Evolutionary conservation across 2,113 vertebrate species (phyloP).

Genomic region (Dendropsophus ebraccatus): DNA sequence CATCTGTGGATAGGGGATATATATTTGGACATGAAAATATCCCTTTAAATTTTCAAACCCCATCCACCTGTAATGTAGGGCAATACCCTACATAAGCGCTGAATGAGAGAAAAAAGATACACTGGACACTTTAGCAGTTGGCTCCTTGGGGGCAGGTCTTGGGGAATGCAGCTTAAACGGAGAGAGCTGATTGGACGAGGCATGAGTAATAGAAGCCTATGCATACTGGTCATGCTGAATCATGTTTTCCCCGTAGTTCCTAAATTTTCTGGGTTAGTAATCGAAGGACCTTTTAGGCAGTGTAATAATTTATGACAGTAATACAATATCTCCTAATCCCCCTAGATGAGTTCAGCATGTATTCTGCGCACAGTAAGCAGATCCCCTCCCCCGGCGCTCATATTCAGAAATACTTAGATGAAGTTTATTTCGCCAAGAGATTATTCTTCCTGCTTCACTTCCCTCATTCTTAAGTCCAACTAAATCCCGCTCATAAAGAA

Average conservation of each 20-base stretch:
- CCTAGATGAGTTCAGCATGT: neutral
- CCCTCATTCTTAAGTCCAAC: neutral
- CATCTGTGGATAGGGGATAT: too few species aligned
- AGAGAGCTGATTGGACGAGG: neutral
- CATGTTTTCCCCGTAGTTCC: neutral
- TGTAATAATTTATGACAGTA: conserved; percentile 7
- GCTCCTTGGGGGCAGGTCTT: neutral
- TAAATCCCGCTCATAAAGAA: conserved; percentile 1
- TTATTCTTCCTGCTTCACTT: neutral
- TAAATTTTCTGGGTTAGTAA: neutral
- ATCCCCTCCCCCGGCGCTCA: neutral
- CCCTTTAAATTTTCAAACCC: too few species aligned
- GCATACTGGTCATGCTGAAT: too few species aligned
- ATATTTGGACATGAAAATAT: too few species aligned
- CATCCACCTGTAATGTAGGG: neutral
- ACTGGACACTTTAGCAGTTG: neutral
- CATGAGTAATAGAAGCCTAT: neutral
- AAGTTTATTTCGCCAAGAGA: neutral
- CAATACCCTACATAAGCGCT: neutral
- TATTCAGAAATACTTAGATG: neutral
- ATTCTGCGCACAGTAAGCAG: conserved; percentile 6
- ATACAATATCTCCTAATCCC: neutral
- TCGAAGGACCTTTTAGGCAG: neutral
- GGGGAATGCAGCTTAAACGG: too few species aligned
- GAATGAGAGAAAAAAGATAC: neutral